Conservation (phyloP, 2,888 invertebrate genomes). For the Yponomeuta malinellus region DNA sequence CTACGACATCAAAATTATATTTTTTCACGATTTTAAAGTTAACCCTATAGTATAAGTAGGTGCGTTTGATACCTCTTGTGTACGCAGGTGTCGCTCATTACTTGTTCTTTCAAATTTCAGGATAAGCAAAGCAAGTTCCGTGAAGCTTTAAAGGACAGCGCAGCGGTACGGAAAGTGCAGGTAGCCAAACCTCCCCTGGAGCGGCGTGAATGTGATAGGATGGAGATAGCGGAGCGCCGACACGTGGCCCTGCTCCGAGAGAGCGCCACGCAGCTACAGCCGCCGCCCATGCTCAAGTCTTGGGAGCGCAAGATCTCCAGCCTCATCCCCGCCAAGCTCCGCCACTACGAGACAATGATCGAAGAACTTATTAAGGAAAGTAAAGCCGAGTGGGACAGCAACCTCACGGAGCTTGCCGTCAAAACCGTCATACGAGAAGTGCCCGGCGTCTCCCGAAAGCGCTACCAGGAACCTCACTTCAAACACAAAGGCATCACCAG, state of each 20-base stretch:
- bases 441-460: slow-evolving; percentile 69
- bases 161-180: slow-evolving; percentile 51
- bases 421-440: slow-evolving; percentile 77
- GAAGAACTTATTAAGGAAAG: slow-evolving; percentile 73
- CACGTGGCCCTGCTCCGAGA: slow-evolving; percentile 74
- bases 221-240: slow-evolving; percentile 65
- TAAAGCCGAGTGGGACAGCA: slow-evolving; percentile 74
- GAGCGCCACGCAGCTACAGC: slow-evolving; percentile 74
- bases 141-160: slow-evolving; percentile 56
- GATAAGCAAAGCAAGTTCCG: slow-evolving; percentile 37
- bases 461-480: slow-evolving; percentile 68
- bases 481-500: slow-evolving; percentile 78
- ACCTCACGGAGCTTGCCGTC: slow-evolving; percentile 79
- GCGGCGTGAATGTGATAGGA: slow-evolving; percentile 56
- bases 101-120: slow-evolving; percentile 14
- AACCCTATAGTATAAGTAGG: too few species aligned
- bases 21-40: too few species aligned
- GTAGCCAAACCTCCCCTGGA: slow-evolving; percentile 44
- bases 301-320: slow-evolving; percentile 78
- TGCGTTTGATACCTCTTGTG: too few species aligned
- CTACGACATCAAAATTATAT: too few species aligned
- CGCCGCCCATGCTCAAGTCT: slow-evolving; percentile 77
- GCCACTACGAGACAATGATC: slow-evolving; percentile 69
- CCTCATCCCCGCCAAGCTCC: slow-evolving; percentile 73
- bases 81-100: too few species aligned